Conservation (phyloP, 2,888 invertebrate species). For the Eilema griseolum region DNA sequence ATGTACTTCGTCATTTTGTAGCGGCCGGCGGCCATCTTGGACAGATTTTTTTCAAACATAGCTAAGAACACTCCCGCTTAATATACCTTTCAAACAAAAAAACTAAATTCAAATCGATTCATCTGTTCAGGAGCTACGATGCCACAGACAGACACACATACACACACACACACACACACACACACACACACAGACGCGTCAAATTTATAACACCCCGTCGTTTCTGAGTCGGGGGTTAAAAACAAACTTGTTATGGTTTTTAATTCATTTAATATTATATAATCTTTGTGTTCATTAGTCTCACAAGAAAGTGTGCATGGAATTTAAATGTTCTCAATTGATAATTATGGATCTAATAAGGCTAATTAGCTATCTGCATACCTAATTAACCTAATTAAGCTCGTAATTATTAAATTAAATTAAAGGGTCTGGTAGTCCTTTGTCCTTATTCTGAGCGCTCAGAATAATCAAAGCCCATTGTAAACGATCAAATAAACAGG, state of each 20-base stretch:
- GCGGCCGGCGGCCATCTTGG: no score
- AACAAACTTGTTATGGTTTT: not conserved
- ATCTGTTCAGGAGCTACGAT: no score
- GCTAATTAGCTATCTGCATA: not conserved
- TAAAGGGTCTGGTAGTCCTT: constrained; percentile 4
- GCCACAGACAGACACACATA: no score
- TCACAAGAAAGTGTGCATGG: not conserved
- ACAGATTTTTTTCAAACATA: no score
- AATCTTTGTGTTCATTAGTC: not conserved
- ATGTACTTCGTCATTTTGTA: no score
- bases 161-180: no score
- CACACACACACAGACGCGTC: no score
- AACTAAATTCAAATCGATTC: no score
- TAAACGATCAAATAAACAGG: not conserved
- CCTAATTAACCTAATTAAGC: not conserved
- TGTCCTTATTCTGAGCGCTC: constrained; percentile 1
- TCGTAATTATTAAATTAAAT: not conserved
- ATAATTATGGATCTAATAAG: not conserved
- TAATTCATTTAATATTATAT: not conserved
- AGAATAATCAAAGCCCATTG: not conserved
- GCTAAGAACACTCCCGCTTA: no score
- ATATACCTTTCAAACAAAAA: no score
- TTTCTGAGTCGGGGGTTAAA: no score
- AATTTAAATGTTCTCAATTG: constrained; percentile 1
- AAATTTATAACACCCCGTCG: no score